Evolutionary conservation across 1,140 invertebrate species (phyloP), one percentile per base, ranked within the genome.

Genomic region (Drosophila repleta): DNA sequence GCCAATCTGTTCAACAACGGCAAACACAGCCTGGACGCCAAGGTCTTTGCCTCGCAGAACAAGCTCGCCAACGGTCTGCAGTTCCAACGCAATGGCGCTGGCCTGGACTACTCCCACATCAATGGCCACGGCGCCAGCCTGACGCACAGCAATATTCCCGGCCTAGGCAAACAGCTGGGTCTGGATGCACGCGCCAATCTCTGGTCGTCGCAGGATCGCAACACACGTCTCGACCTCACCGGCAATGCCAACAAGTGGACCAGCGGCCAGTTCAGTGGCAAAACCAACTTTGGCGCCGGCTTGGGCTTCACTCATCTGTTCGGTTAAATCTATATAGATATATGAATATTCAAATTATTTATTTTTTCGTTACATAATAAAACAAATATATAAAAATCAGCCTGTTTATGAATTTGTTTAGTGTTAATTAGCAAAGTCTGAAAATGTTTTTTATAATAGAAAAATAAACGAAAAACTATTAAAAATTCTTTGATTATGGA

Each of bases 1-100:
- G 89, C 88, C 20, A 89, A 90, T 74, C 64, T 90, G 1, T 90
- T 90, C 39, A 87, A 89, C 48, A 83, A 83, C n/a, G 89, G 72
- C 29, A 49, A 43, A 0, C 89, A 90, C 61, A 90, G 76, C 18
- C 39, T 90, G 53, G 80, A 90, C 51, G 88, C 88, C 24, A 90
- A 88, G 37, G 89, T 68, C 5, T 90, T 90, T n/a, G 77, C 81
- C 21, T 90, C 89, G 0, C 80, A 90, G 17, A 90, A 90, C 35
- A 81, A 84, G 8, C 62, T 90, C 0, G 80, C 88, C 60, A 90
- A 90, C 56, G 88, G 88, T 24, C 76, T 90, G 3, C 55, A 77
- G 18, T 90, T 90, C 67, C 74, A 90, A 39, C 83, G 88, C 15
- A 90, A 90, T 29, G 88, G 88, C 18, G 78, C 70, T 26, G 89